Base-by-base conservation (phyloP, 1,140 invertebrate genomes). In the Drosophila oshimai region DNA sequence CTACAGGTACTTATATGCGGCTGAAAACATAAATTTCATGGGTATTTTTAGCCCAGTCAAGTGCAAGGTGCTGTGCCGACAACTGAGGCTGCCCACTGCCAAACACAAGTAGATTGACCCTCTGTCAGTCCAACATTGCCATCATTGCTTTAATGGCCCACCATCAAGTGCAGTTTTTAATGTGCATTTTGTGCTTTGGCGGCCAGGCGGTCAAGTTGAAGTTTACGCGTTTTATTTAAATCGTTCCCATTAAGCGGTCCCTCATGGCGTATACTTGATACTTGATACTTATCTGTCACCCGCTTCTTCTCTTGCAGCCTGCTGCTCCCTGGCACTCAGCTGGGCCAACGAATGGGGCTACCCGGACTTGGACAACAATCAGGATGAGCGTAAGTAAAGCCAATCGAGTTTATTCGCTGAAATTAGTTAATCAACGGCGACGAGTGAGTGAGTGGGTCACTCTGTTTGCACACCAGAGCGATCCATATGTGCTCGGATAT, bases 361-460 rank as follows among this genome's bases (percentile, higher is more conserved):
- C 45, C 89, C 89, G 49, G 80, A 90, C 50, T 67, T 81, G 49
- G 89, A 86, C 33, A 71, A 29, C 22, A 73, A 90, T 57, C 68
- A 70, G 58, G 55, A 87, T 87, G 81, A 65, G 31, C 47, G 81
- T 87, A 87, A 87, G 81, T 87, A 58, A 15, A 51, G 46, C 69
- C 53, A 84, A 83, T 75, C 71, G 73, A 58, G 74, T 61, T 61
- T 39, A 74, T 80, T 80, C 44, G 39, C 71, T 65, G 36, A 64
- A 72, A 80, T 84, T 80, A 86, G 75, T 84, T 84, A 84, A 84
- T 84, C 80, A 80, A 86, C 71, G 81, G 46, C 54, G 37, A 54
- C 6, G 20, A n/a, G n/a, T n/a, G n/a, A n/a, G 29, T 13, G 49
- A 57, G 53, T 60, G 42, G 47, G 37, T 70, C 34, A 60, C 39